Evolutionary conservation across 2,888 invertebrate species (phyloP), one percentile per base, ranked within the genome.

Genomic region (Mythimna ferrago): DNA sequence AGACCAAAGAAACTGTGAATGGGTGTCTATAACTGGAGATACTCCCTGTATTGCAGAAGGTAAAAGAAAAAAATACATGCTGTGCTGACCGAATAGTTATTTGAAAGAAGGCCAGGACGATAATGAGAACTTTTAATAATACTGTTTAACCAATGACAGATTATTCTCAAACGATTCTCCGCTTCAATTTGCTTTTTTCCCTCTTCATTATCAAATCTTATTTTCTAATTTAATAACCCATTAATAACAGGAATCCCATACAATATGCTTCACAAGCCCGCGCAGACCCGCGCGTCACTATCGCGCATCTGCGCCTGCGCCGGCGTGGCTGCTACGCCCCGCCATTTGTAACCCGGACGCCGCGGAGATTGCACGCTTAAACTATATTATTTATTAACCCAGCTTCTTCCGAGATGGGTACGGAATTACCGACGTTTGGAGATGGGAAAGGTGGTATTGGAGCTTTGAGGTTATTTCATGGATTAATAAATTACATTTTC

Each of bases 301-400:
- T 89, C 89, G 76, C 70, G 73, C 79, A 90, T 89, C 89, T 77
- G 76, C 82, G 79, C 82, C 71, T 44, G 83, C 86, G 81, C 83
- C 80, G 70, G 76, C 83, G 73, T 78, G 82, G 76, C 53, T 48
- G 74, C 64, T 41, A 79, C 91, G 87, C 91, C 91, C 90, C 81
- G 76, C 88, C 89, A 91, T 91, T 90, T 89, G 89, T 90, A 89
- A 82, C 81, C 82, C 68, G 83, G 75, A 56, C 86, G 77, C 85
- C 82, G 81, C 73, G 78, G 78, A 83, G 81, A 75, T 73, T 77
- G 75, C 75, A 82, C 74, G 71, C 74, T 78, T 81, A 82, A 78
- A 73, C 71, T 80, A 78, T 85, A 85, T 86, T 81, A 87, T 86
- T 86, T 87, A 87, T 86, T 85, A 86, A 86, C 74, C 61, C 76